Evolutionary conservation across 2,888 invertebrate species (phyloP).

Genomic region (Hemithea aestivaria): DNA sequence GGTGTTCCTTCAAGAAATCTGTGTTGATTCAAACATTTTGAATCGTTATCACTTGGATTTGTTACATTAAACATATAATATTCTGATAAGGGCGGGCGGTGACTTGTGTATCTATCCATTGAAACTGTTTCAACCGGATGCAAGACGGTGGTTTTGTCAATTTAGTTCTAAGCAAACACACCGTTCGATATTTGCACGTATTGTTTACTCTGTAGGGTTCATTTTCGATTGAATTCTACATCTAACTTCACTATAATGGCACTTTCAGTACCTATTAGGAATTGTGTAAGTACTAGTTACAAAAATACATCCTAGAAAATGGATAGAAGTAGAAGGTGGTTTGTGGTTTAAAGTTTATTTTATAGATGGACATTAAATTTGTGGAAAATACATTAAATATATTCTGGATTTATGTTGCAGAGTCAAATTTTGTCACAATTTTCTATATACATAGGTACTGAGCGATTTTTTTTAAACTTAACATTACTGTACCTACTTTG

Average conservation of each 20-base stretch:
- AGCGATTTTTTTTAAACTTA: too few species aligned
- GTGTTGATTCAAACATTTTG: slow-evolving; percentile 44
- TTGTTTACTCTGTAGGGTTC: slow-evolving; percentile 1
- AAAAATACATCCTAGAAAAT: too few species aligned
- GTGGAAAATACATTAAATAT: too few species aligned
- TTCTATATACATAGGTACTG: too few species aligned
- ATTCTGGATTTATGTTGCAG: too few species aligned
- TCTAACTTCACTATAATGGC: background rate
- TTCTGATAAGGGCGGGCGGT: slow-evolving; percentile 45
- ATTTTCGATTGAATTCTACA: slow-evolving; percentile 4
- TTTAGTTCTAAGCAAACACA: slow-evolving; percentile 16
- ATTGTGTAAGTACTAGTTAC: slow-evolving; percentile 3
- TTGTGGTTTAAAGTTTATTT: too few species aligned
- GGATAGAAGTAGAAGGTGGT: too few species aligned
- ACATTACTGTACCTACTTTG: too few species aligned
- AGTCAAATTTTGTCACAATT: too few species aligned
- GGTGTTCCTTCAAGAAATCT: slow-evolving; percentile 33
- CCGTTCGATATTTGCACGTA: background rate
- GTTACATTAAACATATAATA: slow-evolving; percentile 44
- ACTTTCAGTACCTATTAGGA: slow-evolving; percentile 1
- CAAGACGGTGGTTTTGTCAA: slow-evolving; percentile 32
- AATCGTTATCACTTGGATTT: slow-evolving; percentile 43
- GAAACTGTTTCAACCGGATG: slow-evolving; percentile 48
- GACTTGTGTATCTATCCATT: slow-evolving; percentile 37
- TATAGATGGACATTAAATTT: too few species aligned